Percentiles rank a stretch among this genome's conserved stretches.
Conservation (phyloP, 2,797 vertebrate species). For the Ptychobarbus kaznakovi region DNA sequence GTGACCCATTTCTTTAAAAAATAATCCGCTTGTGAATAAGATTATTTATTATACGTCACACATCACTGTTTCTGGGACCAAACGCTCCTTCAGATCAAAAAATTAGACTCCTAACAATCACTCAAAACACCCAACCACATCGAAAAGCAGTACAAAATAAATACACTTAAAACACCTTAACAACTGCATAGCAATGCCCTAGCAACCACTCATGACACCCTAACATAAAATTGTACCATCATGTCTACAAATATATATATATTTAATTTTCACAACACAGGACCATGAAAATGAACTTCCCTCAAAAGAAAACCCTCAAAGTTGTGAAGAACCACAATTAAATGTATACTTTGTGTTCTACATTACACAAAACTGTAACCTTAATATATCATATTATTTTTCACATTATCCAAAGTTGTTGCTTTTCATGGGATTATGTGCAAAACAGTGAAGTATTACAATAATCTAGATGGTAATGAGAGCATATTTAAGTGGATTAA, state of each 20-base stretch:
- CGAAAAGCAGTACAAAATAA: background rate
- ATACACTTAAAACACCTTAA: background rate
- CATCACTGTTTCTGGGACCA: background rate
- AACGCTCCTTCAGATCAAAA: background rate
- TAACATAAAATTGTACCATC: background rate
- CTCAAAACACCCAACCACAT: background rate
- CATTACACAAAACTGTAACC: background rate
- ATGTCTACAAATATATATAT: background rate
- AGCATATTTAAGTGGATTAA: background rate
- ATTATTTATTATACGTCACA: background rate
- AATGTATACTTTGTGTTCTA: background rate
- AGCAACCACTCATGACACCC: background rate
- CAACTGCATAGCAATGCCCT: background rate
- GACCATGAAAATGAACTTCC: background rate
- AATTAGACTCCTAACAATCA: background rate
- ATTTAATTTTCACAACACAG: background rate
- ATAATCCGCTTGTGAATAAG: background rate
- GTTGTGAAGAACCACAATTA: background rate
- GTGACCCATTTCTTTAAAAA: background rate
- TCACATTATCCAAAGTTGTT: background rate
- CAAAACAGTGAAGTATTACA: background rate
- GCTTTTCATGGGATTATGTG: background rate
- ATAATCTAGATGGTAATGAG: background rate
- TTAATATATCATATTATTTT: background rate
- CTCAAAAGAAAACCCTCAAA: background rate